These are phyloP conservation scores for Diplosoma virens DNA, from an alignment of 23 tunicate genomes.

Conservation along the genomic window DNA sequence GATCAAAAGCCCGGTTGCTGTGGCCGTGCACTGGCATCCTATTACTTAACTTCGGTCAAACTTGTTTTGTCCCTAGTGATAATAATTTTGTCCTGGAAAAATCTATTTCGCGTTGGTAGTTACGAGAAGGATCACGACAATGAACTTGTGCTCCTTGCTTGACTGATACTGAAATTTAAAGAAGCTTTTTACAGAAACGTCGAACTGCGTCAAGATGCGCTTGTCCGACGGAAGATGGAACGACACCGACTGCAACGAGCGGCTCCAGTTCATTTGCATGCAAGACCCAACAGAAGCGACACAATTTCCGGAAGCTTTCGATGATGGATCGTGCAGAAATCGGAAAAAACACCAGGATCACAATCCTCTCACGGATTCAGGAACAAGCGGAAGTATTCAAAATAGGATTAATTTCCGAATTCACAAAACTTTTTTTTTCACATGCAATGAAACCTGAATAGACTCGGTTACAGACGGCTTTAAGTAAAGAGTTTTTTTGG, in stretches of 20 bases:
- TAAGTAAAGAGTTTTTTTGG: too few relatives aligned
- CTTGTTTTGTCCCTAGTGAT: too few relatives aligned
- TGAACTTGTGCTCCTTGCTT: too few relatives aligned
- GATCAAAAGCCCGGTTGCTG: too few relatives aligned
- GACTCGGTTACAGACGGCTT: neutral
- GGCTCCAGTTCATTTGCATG: conserved; percentile 55
- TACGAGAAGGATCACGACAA: too few relatives aligned
- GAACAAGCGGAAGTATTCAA: neutral
- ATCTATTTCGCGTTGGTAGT: too few relatives aligned
- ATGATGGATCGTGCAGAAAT: conserved; percentile 20
- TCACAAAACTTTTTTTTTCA: conserved; percentile 33
- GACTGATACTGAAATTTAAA: too few relatives aligned
- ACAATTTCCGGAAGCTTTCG: neutral
- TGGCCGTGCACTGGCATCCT: too few relatives aligned
- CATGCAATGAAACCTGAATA: conserved; percentile 44
- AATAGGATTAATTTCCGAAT: too few relatives aligned
- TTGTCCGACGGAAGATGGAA: conserved; percentile 66
- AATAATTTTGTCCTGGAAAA: too few relatives aligned
- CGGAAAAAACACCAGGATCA: neutral
- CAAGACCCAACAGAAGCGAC: conserved; percentile 48
- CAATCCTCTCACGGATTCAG: too few relatives aligned
- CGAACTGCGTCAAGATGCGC: conserved; percentile 72
- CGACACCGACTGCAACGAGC: conserved; percentile 44
- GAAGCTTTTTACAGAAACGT: conserved; percentile 47
- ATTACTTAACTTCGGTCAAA: too few relatives aligned